phyloP scores from a whole-genome alignment of 2,888 invertebrate genomes.

The Drosophila quinaria region DNA sequence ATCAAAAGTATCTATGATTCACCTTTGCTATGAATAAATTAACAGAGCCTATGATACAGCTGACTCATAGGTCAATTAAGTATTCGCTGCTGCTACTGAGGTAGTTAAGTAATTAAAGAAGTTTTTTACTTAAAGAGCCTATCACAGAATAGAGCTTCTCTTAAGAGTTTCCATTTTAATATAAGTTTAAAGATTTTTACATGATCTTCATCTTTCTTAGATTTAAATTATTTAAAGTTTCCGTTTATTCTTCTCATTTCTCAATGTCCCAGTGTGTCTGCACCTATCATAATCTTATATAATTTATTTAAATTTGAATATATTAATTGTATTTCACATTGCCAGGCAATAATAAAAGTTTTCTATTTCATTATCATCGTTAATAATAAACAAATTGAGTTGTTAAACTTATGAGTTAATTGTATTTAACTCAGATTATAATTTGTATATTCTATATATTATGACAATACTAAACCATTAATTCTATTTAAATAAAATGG shows the following conservation, averaged over 20 bases:
- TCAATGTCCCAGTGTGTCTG: background rate
- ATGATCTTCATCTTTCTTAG: background rate
- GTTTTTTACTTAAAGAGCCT: background rate
- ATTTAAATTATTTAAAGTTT: background rate
- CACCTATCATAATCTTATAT: background rate
- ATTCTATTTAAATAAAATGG: too few species aligned
- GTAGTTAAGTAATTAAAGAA: background rate
- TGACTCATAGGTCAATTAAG: constrained; percentile 13
- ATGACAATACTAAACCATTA: too few species aligned
- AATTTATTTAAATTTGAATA: background rate
- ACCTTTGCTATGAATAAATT: constrained; percentile 10
- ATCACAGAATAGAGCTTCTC: background rate
- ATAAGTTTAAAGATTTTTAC: background rate
- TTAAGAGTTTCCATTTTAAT: background rate
- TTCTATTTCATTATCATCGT: background rate
- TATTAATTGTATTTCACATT: background rate
- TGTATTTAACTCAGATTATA: too few species aligned
- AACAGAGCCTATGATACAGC: background rate
- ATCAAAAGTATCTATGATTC: constrained; percentile 12
- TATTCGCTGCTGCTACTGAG: background rate
- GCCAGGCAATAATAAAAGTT: background rate
- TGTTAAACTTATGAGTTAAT: too few species aligned
- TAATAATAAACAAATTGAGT: too few species aligned
- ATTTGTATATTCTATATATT: too few species aligned
- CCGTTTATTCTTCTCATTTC: background rate